Conservation (phyloP, 2,113 vertebrate genomes). For the Nipponia nippon region DNA sequence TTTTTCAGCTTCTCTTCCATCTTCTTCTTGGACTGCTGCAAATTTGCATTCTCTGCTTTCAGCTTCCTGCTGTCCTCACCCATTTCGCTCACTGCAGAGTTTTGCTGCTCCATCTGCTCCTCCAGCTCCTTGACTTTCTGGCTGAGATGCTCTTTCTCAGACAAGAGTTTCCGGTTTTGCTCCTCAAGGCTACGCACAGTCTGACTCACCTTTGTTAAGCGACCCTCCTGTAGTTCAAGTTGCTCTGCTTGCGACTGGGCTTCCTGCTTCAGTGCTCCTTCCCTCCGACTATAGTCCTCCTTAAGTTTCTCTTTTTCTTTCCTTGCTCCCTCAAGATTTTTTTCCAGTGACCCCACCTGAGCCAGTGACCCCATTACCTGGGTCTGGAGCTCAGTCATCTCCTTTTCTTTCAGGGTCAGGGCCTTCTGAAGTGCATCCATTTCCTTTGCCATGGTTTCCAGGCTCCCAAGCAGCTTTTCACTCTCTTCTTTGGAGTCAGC, state of each 20-base stretch:
- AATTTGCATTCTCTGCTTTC: slow-evolving; percentile 61
- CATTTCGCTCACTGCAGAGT: slow-evolving; percentile 20
- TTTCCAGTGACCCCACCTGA: slow-evolving; percentile 74
- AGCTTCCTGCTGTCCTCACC: slow-evolving; percentile 58
- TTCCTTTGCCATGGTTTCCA: slow-evolving; percentile 74
- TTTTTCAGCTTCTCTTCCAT: slow-evolving; percentile 64
- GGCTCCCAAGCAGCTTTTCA: slow-evolving; percentile 43
- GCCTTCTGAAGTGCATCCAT: slow-evolving; percentile 73
- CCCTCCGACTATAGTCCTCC: slow-evolving; percentile 65
- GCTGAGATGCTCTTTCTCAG: slow-evolving; percentile 69
- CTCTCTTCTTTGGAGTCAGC: slow-evolving; percentile 65
- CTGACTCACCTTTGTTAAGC: slow-evolving; percentile 73
- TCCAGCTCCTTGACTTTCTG: slow-evolving; percentile 69
- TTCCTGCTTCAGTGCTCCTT: slow-evolving; percentile 69
- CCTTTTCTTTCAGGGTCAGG: slow-evolving; percentile 76
- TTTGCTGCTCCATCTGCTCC: slow-evolving; percentile 55
- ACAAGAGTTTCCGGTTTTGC: slow-evolving; percentile 71
- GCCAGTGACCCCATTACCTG: slow-evolving; percentile 78
- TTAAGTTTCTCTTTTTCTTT: slow-evolving; percentile 62
- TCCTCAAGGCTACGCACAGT: slow-evolving; percentile 78
- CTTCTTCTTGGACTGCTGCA: slow-evolving; percentile 64
- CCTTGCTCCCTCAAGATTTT: slow-evolving; percentile 66
- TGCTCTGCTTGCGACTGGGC: slow-evolving; percentile 63
- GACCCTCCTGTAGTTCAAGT: slow-evolving; percentile 74
- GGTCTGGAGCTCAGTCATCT: slow-evolving; percentile 76